Percentiles rank a stretch among this genome's conserved stretches.
These are phyloP conservation scores for Arbacia lixula DNA, from an alignment of 53 echinoderm and acorn worm species.

Conservation along the genomic window DNA sequence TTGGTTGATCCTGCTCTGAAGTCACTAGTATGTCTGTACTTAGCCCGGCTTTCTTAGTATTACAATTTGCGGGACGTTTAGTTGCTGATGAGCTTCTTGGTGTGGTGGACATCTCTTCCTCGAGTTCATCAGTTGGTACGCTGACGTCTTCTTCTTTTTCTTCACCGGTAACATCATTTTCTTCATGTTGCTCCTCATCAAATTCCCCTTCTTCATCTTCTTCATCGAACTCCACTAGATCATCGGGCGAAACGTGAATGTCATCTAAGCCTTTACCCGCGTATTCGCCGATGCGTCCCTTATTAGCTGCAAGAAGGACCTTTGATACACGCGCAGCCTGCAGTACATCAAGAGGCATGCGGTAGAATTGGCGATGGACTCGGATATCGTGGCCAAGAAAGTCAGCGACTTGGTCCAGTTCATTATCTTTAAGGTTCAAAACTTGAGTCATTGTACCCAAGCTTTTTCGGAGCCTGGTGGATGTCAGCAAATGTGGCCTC, in stretches of 20 bases:
- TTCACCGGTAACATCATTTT: not conserved
- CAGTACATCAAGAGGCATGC: constrained; percentile 59
- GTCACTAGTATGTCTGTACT: constrained; percentile 11
- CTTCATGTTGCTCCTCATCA: not conserved
- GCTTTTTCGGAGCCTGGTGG: constrained; percentile 61
- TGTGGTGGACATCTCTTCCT: not conserved
- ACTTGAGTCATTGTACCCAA: constrained; percentile 49
- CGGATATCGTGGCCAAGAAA: constrained; percentile 69
- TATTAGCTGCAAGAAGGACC: constrained; percentile 58
- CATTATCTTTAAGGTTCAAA: constrained; percentile 62
- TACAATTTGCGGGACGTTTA: constrained; percentile 1
- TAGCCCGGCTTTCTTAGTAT: not conserved
- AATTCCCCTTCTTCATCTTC: not conserved
- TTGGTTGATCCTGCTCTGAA: constrained; percentile 2
- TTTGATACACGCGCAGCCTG: constrained; percentile 70
- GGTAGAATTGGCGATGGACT: constrained; percentile 63
- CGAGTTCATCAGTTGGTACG: constrained; percentile 8
- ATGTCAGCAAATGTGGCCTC: constrained; percentile 56
- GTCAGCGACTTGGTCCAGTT: constrained; percentile 60
- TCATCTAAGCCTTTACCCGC: constrained; percentile 68
- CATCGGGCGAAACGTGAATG: constrained; percentile 32
- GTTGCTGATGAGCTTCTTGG: not conserved
- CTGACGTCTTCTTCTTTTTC: constrained; percentile 2
- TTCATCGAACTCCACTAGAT: constrained; percentile 6
- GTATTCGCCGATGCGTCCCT: constrained; percentile 29